These are phyloP conservation scores for Erebia epiphron DNA, from an alignment of 2,888 invertebrate species.

Conservation along the genomic window DNA sequence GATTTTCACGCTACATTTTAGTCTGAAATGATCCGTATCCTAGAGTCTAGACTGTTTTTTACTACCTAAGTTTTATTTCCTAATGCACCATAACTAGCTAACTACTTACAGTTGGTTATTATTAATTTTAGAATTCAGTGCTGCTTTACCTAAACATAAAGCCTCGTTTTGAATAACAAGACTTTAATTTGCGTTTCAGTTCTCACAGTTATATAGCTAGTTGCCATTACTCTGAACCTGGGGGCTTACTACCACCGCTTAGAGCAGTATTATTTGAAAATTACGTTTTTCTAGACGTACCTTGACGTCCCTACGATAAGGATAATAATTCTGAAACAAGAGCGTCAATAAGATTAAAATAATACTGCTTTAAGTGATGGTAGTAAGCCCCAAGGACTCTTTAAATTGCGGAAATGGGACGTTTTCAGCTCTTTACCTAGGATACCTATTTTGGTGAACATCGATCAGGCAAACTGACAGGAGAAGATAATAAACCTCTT, in stretches of 20 bases:
- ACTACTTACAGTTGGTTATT: too few relatives aligned
- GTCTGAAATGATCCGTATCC: not conserved
- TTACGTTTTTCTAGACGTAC: too few relatives aligned
- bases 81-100: not conserved
- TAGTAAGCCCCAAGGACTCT: not conserved
- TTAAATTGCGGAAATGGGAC: conserved; percentile 24
- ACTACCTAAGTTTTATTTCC: not conserved
- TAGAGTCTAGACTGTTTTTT: conserved; percentile 1
- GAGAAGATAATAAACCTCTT: conserved; percentile 39
- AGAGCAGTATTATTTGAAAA: too few relatives aligned
- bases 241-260: too few relatives aligned
- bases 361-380: too few relatives aligned
- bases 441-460: conserved; percentile 31
- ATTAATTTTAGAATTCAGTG: too few relatives aligned
- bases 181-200: not conserved
- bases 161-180: not conserved
- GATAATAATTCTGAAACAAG: too few relatives aligned
- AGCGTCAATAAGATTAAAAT: too few relatives aligned
- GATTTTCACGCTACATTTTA: not conserved
- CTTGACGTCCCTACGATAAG: too few relatives aligned
- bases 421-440: conserved; percentile 12
- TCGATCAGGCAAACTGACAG: conserved; percentile 38
- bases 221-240: not conserved
- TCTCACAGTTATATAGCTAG: not conserved
- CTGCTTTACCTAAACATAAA: not conserved